Evolutionary conservation across 1,140 invertebrate genomes (phyloP).

Genomic region (Trissolcus basalis): DNA sequence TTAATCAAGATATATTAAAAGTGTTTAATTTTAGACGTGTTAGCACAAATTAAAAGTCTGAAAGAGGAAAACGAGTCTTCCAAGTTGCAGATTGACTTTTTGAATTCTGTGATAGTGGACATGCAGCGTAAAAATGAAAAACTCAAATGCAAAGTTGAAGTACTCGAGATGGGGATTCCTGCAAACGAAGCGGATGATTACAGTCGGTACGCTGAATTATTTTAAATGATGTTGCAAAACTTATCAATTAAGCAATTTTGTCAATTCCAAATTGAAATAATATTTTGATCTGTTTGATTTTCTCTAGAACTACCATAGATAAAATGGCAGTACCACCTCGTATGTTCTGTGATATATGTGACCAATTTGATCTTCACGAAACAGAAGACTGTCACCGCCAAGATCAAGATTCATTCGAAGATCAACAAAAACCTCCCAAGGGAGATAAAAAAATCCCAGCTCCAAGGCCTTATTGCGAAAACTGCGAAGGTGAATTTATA

Average conservation of each 20-base stretch:
- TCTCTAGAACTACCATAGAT: constrained; percentile 66
- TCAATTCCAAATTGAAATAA: neutral
- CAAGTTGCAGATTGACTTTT: constrained; percentile 89
- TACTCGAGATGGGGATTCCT: constrained; percentile 84
- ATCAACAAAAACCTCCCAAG: constrained; percentile 73
- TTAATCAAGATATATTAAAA: neutral
- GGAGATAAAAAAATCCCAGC: constrained; percentile 72
- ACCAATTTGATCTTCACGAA: constrained; percentile 96
- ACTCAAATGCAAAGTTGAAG: constrained; percentile 85
- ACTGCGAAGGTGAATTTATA: constrained; percentile 87
- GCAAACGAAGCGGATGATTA: constrained; percentile 79
- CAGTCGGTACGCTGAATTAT: constrained; percentile 18
- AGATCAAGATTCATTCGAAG: constrained; percentile 77
- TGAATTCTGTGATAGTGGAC: constrained; percentile 97
- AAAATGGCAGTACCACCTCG: constrained; percentile 81
- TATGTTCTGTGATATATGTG: constrained; percentile 98
- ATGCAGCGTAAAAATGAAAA: constrained; percentile 95
- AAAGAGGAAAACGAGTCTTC: constrained; percentile 81
- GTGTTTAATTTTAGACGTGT: constrained; percentile 21
- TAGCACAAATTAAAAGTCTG: constrained; percentile 61
- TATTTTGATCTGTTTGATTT: constrained; percentile 45
- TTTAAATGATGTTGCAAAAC: constrained; percentile 26
- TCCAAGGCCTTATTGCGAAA: constrained; percentile 91
- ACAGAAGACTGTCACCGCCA: constrained; percentile 97
- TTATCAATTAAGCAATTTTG: neutral